Base-by-base conservation (phyloP, 1,140 invertebrate genomes). In the Magallana angulata region DNA sequence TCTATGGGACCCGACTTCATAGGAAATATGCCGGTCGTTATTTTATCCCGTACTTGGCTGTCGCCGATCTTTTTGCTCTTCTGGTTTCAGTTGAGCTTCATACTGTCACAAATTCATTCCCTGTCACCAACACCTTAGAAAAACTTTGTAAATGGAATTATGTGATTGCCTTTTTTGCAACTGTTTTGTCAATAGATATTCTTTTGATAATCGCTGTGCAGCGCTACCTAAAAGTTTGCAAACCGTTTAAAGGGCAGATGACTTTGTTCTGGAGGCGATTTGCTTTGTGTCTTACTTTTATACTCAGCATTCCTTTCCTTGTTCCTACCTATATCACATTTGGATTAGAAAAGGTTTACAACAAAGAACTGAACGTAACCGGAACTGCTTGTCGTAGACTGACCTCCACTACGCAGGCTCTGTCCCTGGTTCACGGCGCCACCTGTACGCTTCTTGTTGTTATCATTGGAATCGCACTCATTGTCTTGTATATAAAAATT, bases 151-250 rank as follows among this genome's bases (percentile, higher is more conserved):
- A 82, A 82, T 14, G 84, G n/a, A 64, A 71, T 59, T 80, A 62
- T 16, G 58, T 88, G 12, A 30, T 84, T 6, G 76, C 62, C 18
- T n/a, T 48, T 18, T 62, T 88, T 84, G 64, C 60, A 7, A 18
- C 80, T 24, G 80, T 82, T 57, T 82, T 57, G 59, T 88, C 36
- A 48, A 48, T 48, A 0, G 36, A 48, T 48, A 48, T 48, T 48
- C 36, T 48, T 48, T 68, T 58, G 60, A 58, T 86, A 7, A 89
- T 89, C 56, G 88, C 88, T 6, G 57, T 86, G n/a, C 88, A 89
- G 30, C 80, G 88, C 9, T 89, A 89, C 76, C n/a, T 71, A 48
- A 82, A 86, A 8, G 80, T 89, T 5, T 89, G 88, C 81, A 81
- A 82, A 48, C 88, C 88, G 14, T 71, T 89, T 8, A 62, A 64